Percentiles rank a stretch among this genome's conserved stretches.
Conservation (phyloP, 2,888 invertebrate genomes). For the Eremobia ochroleuca region DNA sequence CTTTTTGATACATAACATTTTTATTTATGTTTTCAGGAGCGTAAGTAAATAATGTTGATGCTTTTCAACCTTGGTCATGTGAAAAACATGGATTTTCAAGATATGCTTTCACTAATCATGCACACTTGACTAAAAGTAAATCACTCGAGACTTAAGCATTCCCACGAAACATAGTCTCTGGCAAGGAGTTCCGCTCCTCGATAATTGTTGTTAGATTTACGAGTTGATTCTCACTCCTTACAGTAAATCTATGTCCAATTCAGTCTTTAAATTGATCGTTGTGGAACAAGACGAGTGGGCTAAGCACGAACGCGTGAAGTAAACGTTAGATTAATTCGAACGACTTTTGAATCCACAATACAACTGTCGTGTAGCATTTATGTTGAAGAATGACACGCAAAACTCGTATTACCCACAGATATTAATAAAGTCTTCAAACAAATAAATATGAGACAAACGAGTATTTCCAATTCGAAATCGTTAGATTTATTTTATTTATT, state of each 20-base stretch:
- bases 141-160: no score
- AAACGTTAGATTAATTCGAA: neutral
- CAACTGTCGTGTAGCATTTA: neutral
- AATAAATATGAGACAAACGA: neutral
- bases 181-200: neutral
- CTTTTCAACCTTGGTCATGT: no score
- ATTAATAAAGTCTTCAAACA: neutral
- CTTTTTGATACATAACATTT: no score
- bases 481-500: no score
- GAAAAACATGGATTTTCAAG: no score
- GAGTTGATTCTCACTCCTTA: neutral
- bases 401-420: neutral
- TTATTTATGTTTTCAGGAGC: no score
- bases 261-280: neutral
- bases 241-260: neutral
- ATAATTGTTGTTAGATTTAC: neutral
- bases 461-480: neutral
- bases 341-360: neutral
- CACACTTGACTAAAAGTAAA: neutral
- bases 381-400: no score
- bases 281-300: neutral
- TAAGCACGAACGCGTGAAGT: neutral
- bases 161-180: neutral
- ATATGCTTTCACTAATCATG: neutral
- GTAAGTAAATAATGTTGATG: no score